Conservation (phyloP, 2,113 vertebrate genomes). For the Kobus ellipsiprymnus region DNA sequence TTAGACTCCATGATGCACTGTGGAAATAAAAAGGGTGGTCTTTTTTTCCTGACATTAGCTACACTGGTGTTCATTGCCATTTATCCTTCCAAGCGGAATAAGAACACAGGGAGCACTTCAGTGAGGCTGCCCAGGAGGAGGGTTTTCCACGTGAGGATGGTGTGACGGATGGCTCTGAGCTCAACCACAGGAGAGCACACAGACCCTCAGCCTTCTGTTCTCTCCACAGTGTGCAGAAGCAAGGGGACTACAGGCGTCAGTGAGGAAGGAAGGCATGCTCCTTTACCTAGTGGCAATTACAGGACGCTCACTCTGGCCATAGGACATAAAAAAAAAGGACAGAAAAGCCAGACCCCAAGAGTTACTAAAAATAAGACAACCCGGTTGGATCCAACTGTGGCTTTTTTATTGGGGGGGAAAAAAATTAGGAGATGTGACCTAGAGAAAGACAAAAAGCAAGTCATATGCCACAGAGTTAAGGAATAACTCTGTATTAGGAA, state of each 20-base stretch:
- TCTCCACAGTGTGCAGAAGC: conserved; percentile 54
- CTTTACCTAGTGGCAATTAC: conserved; percentile 47
- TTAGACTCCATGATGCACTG: conserved; percentile 1
- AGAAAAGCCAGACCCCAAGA: conserved; percentile 64
- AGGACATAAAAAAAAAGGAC: conserved; percentile 45
- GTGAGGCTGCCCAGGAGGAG: conserved; percentile 69
- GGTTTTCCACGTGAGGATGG: conserved; percentile 59
- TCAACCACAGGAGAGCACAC: conserved; percentile 65
- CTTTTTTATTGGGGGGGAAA: background rate
- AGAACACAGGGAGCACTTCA: conserved; percentile 52
- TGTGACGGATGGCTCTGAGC: conserved; percentile 68
- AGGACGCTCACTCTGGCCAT: conserved; percentile 58
- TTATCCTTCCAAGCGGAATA: conserved; percentile 64
- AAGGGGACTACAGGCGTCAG: conserved; percentile 71
- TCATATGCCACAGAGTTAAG: background rate
- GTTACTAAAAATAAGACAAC: conserved; percentile 53
- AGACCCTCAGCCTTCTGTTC: conserved; percentile 78
- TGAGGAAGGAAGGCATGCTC: conserved; percentile 51
- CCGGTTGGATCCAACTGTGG: conserved; percentile 38
- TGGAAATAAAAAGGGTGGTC: background rate
- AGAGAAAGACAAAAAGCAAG: conserved; percentile 50
- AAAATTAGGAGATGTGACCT: conserved; percentile 11
- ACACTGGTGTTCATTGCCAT: conserved; percentile 58
- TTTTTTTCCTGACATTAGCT: conserved; percentile 29
- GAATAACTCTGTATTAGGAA: background rate